Conservation (phyloP, 37 sponge, comb jelly and placozoan species). For the Chondrilla cf. caribensis region DNA sequence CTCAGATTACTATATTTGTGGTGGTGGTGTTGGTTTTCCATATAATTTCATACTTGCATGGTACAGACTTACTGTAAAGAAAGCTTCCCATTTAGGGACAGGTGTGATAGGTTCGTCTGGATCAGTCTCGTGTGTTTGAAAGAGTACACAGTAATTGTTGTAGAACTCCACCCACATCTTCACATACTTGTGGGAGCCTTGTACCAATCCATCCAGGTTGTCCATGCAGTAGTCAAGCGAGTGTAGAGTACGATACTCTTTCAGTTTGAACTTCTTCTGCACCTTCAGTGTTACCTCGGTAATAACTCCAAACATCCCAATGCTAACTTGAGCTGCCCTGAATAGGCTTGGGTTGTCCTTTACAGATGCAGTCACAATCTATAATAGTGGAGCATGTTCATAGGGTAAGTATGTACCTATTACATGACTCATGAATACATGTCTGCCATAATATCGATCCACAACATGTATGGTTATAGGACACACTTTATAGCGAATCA, state of each 20-base stretch:
- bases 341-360: constrained; percentile 5
- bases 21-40: too few relatives aligned
- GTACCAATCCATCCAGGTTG: constrained; percentile 27
- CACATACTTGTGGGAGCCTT: constrained; percentile 29
- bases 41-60: too few relatives aligned
- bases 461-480: too few relatives aligned
- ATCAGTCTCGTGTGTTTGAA: constrained; percentile 33
- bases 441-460: too few relatives aligned
- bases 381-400: background rate
- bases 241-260: constrained; percentile 37
- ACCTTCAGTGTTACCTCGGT: constrained; percentile 49
- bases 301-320: constrained; percentile 55
- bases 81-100: background rate
- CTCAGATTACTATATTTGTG: too few relatives aligned
- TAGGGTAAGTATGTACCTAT: too few relatives aligned
- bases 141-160: constrained; percentile 50
- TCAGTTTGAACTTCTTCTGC: constrained; percentile 27
- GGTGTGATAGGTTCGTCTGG: background rate
- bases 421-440: too few relatives aligned
- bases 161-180: constrained; percentile 62
- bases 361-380: constrained; percentile 29
- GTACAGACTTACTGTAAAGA: constrained; percentile 48
- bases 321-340: constrained; percentile 53
- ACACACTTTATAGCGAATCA: too few relatives aligned
- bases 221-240: constrained; percentile 41